Conservation (phyloP, 2,888 invertebrate genomes). For the Eristalis pertinax region DNA sequence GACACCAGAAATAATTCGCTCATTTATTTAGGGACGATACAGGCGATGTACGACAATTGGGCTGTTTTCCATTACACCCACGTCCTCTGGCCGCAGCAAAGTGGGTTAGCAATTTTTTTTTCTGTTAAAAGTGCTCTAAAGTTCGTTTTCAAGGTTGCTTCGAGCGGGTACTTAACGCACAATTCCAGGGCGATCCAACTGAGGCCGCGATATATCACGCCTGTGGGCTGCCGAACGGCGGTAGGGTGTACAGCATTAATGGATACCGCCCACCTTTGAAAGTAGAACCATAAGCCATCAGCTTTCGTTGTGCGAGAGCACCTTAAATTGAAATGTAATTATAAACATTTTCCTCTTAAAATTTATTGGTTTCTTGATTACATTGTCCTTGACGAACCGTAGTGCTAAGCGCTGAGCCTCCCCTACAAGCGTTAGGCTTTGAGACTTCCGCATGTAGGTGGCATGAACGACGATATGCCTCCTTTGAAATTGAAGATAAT, state of each 20-base stretch:
- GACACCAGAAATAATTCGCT: constrained; percentile 1
- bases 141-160: neutral
- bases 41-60: neutral
- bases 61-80: neutral
- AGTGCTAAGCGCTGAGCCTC: neutral
- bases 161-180: neutral
- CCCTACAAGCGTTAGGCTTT: constrained; percentile 1
- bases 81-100: neutral
- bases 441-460: neutral
- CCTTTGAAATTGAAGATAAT: constrained; percentile 53
- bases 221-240: neutral
- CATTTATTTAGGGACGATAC: neutral
- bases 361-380: constrained; percentile 66
- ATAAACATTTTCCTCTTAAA: constrained; percentile 66
- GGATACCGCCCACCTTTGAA: neutral
- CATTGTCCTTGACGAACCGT: constrained; percentile 57
- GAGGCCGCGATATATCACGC: neutral
- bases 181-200: neutral
- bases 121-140: neutral
- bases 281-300: neutral
- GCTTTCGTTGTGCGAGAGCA: constrained; percentile 13
- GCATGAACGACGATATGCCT: constrained; percentile 15
- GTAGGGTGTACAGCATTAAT: constrained; percentile 6
- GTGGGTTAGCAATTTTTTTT: neutral
- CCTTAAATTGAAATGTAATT: constrained; percentile 64